Evolutionary conservation across 2,888 invertebrate genomes (phyloP), one percentile per base, ranked within the genome.

Genomic region (Linnaemya tessellans): DNA sequence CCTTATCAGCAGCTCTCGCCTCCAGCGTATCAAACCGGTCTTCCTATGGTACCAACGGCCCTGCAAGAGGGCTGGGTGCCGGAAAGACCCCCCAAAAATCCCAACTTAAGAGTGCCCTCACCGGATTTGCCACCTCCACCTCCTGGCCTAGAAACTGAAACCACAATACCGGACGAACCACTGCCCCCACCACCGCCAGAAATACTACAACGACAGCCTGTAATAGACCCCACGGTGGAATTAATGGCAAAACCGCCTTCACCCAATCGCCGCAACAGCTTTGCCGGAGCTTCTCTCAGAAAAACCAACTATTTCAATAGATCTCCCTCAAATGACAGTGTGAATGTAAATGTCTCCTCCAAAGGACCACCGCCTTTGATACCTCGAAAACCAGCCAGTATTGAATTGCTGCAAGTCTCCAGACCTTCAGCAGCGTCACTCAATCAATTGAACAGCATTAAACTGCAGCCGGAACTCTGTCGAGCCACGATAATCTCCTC

Each of bases 71-170:
- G 95, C 88, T 95, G 95, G 94, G 95, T 95, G 0, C 96, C 96
- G 0, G 96, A 96, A 88, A 93, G 96, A 87, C 96, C 96, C 13
- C 96, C 96, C 4, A 96, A 96, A 92, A 96, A 96, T 91, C 95
- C 96, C 3, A 92, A 95, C 82, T 90, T 95, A 87, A 93, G 94
- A 73, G 91, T 93, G 58, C 93, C 93, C 11, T 93, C 93, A 75
- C 93, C 93, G 0, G 93, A 93, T 81, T 74, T 93, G 84, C 93
- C 93, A 22, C 92, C 92, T 30, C 93, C 93, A n/a, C 92, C 92
- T 3, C 91, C 92, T 22, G 87, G 87, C 1, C 84, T 88, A 3
- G 90, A 90, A 51, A 87, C 89, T 64, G 92, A 92, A 49, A 89
- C 88, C 18, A 90, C 88, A 54, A 89, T 90, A 13, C 91, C 90